Conservation (phyloP, 2,113 vertebrate genomes). For the Poicephalus meyeri region DNA sequence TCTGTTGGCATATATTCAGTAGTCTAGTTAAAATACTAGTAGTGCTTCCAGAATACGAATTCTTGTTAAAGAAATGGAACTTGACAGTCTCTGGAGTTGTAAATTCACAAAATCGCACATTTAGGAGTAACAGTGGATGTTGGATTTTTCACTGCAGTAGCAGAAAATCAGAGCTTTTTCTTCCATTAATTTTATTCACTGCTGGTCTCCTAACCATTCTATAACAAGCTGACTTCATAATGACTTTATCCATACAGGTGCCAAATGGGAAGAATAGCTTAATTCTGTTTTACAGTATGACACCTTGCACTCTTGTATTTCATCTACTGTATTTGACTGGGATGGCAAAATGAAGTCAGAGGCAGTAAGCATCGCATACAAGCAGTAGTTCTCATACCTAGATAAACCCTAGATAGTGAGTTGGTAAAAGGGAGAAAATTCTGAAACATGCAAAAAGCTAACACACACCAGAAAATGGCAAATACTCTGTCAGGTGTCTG, state of each 20-base stretch:
- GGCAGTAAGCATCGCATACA: neutral
- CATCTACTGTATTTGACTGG: neutral
- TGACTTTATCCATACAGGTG: neutral
- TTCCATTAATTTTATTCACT: neutral
- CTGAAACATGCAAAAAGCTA: neutral
- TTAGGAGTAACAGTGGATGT: neutral
- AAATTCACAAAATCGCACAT: neutral
- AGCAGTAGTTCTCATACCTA: neutral
- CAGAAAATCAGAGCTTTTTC: neutral
- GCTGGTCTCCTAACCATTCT: neutral
- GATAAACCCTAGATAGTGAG: neutral
- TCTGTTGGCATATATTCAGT: neutral
- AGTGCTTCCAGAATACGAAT: neutral
- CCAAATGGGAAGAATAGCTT: neutral
- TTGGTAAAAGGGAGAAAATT: neutral
- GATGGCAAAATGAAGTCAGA: neutral
- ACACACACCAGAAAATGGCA: neutral
- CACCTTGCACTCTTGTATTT: neutral
- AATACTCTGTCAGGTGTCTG: neutral
- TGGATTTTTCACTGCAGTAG: neutral
- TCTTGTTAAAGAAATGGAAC: neutral
- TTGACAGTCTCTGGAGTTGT: neutral
- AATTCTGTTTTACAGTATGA: neutral
- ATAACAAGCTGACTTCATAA: neutral
- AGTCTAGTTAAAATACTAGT: neutral